These are phyloP conservation scores for Amphibalanus amphitrite DNA, from an alignment of 1,140 invertebrate species.

Conservation along the genomic window DNA sequence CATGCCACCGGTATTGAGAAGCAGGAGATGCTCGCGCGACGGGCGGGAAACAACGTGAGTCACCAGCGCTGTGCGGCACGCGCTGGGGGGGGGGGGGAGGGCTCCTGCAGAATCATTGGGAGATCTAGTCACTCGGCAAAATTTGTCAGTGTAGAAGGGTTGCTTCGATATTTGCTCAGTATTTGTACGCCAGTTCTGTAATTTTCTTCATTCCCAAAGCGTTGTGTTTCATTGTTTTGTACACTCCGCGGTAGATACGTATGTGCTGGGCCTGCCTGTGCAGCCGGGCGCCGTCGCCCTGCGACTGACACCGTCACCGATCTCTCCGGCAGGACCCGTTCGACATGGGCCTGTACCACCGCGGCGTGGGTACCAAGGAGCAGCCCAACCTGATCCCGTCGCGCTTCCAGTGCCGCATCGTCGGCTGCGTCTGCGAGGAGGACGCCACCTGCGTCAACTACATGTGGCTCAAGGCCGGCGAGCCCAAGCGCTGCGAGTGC, in stretches of 20 bases:
- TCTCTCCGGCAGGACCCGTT: conserved; percentile 52
- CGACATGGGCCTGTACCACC: conserved; percentile 59
- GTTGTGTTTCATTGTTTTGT: neutral
- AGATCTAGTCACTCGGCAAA: neutral
- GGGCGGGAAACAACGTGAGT: conserved; percentile 66
- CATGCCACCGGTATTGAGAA: conserved; percentile 85
- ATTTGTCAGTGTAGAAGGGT: neutral
- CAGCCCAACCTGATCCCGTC: conserved; percentile 78
- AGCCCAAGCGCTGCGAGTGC: conserved; percentile 78
- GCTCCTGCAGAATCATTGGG: neutral
- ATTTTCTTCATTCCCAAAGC: conserved; percentile 4
- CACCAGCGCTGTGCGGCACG: neutral
- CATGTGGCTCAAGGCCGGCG: conserved; percentile 83
- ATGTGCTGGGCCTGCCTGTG: neutral
- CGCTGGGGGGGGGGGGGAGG: no score
- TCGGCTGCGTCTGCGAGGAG: conserved; percentile 94
- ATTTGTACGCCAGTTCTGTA: conserved; percentile 7
- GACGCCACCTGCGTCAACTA: conserved; percentile 71
- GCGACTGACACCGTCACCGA: neutral
- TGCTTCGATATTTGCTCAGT: neutral
- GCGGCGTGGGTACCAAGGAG: conserved; percentile 62
- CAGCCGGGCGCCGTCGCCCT: neutral
- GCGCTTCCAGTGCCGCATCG: conserved; percentile 64
- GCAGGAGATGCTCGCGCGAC: conserved; percentile 61
- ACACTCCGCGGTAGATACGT: neutral